Conservation (phyloP, 2,888 invertebrate species). For the Ichneumon xanthorius region DNA sequence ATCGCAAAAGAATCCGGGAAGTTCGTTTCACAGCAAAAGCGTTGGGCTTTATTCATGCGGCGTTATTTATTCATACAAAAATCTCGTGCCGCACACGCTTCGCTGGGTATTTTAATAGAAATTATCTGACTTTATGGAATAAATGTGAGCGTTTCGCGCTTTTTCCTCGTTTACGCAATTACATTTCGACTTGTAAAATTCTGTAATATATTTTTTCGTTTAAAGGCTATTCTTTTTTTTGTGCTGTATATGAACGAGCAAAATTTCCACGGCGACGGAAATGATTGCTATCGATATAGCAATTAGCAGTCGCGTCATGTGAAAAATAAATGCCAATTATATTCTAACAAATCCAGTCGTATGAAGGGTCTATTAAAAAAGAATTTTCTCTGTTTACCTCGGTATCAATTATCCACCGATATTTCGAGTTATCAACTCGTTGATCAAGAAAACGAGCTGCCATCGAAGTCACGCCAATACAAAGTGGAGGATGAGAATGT, state of each 20-base stretch:
- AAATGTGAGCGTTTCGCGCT: conserved; percentile 26
- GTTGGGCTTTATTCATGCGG: conserved; percentile 49
- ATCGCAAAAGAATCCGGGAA: conserved; percentile 44
- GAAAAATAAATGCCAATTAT: conserved; percentile 11
- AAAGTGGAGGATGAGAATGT: background rate
- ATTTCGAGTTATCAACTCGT: background rate
- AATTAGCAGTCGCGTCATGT: background rate
- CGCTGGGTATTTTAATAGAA: conserved; percentile 28
- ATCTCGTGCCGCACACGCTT: conserved; percentile 14
- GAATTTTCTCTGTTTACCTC: background rate
- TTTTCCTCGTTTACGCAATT: background rate
- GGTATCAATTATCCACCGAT: background rate
- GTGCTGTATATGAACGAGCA: background rate
- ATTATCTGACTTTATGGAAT: conserved; percentile 50
- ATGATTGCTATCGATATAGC: conserved; percentile 2
- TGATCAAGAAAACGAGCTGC: background rate
- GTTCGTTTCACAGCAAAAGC: conserved; percentile 56
- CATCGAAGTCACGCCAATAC: background rate
- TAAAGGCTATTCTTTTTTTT: background rate
- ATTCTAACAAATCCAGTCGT: conserved; percentile 9
- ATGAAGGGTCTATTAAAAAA: background rate
- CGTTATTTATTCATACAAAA: conserved; percentile 62
- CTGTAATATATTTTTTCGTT: background rate
- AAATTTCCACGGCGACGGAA: background rate
- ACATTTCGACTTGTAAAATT: conserved; percentile 4